phyloP scores from a whole-genome alignment of 1,140 invertebrate genomes.

The Mycetomoellerius zeteki region DNA sequence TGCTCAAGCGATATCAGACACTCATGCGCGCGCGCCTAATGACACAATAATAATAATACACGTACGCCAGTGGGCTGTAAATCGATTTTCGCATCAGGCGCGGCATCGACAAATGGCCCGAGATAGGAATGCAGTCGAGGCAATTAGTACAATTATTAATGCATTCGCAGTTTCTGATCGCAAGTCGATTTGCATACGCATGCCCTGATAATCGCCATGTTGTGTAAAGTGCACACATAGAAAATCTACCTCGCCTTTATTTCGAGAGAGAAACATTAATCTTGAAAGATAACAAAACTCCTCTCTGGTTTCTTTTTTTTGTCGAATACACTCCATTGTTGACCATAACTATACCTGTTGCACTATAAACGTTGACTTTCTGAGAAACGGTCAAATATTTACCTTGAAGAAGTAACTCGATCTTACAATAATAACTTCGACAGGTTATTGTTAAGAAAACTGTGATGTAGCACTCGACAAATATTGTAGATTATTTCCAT shows the following conservation, averaged over 20 bases:
- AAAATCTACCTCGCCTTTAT: neutral
- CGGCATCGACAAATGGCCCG: slow-evolving; percentile 31
- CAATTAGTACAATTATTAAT: slow-evolving; percentile 64
- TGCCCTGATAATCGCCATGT: slow-evolving; percentile 26
- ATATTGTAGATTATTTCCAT: slow-evolving; percentile 3
- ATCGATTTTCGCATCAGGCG: slow-evolving; percentile 57
- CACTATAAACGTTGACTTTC: slow-evolving; percentile 13
- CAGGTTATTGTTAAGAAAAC: slow-evolving; percentile 37
- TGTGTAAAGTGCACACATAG: neutral
- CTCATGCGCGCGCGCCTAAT: slow-evolving; percentile 29
- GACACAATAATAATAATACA: slow-evolving; percentile 41
- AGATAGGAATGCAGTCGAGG: slow-evolving; percentile 43
- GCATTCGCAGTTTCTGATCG: slow-evolving; percentile 60
- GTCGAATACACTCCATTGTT: neutral
- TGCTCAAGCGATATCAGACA: slow-evolving; percentile 17
- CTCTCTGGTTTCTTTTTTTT: neutral
- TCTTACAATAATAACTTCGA: slow-evolving; percentile 22
- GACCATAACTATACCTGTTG: slow-evolving; percentile 45
- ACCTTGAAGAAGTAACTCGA: slow-evolving; percentile 31
- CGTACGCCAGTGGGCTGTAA: neutral
- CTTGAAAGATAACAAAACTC: neutral
- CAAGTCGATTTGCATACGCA: slow-evolving; percentile 42
- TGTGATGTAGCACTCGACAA: neutral
- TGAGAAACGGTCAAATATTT: slow-evolving; percentile 47
- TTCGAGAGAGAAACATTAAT: neutral